A percentile compares a stretch with the other conserved stretches of the same genome.
Conservation (phyloP, 2,113 vertebrate genomes). For the Cyphomyrus discorhynchus region DNA sequence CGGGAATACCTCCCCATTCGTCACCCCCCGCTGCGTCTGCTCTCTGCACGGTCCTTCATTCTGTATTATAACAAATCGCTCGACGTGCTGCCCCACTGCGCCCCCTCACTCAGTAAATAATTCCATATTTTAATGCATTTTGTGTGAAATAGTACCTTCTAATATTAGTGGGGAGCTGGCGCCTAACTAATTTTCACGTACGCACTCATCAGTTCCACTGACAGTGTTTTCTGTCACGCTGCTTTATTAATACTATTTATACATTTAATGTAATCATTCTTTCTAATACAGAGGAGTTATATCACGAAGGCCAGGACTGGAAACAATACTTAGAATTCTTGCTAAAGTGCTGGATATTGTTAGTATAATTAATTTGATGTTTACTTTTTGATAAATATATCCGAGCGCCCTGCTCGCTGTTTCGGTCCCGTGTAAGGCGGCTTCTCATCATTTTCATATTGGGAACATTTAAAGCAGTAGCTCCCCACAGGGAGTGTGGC, state of each 20-base stretch:
- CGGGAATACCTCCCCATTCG: not conserved
- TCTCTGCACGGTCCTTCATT: not conserved
- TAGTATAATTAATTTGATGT: not conserved
- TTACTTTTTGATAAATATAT: not conserved
- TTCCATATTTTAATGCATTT: not conserved
- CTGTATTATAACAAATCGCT: not conserved
- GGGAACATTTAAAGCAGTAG: not conserved
- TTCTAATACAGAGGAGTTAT: not conserved
- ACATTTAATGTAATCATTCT: slow-evolving; percentile 3
- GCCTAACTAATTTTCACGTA: not conserved
- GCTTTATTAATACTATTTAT: not conserved
- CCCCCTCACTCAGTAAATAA: not conserved
- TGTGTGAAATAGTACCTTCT: not conserved
- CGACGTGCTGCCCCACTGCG: not conserved
- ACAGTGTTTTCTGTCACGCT: not conserved
- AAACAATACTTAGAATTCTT: not conserved
- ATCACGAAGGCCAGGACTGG: not conserved
- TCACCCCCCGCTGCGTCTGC: not conserved
- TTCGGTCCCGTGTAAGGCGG: too few species aligned
- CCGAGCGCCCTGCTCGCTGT: not conserved
- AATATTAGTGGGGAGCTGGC: not conserved
- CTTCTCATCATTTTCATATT: not conserved
- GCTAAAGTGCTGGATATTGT: not conserved
- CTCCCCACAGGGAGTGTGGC: not conserved
- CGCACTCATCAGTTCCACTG: not conserved